These are phyloP conservation scores for Zoanthus sansibaricus DNA, from an alignment of 92 coral and sea anemone species.

Conservation along the genomic window DNA sequence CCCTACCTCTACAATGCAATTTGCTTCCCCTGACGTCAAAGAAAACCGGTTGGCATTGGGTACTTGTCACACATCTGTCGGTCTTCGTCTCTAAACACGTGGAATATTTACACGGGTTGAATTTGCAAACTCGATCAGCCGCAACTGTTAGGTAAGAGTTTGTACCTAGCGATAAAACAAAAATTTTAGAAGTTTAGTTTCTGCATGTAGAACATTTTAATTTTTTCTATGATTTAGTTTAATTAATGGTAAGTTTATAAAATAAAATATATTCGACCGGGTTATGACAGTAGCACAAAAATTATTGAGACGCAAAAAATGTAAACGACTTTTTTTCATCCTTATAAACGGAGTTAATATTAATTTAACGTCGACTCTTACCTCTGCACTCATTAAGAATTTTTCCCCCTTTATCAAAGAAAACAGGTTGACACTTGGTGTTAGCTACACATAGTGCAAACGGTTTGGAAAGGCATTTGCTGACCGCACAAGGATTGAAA, in stretches of 20 bases:
- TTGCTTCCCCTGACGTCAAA: conserved; percentile 73
- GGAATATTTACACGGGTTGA: conserved; percentile 78
- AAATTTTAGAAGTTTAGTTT: no score
- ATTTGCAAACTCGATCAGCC: conserved; percentile 70
- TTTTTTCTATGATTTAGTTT: no score
- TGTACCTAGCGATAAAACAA: conserved; percentile 51
- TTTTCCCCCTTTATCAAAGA: conserved; percentile 73
- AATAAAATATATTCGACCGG: no score
- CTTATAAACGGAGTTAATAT: no score
- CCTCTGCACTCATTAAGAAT: conserved; percentile 77
- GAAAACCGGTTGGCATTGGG: conserved; percentile 82
- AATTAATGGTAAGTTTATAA: no score
- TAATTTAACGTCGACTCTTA: conserved; percentile 3
- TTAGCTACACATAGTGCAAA: conserved; percentile 81
- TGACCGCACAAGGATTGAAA: conserved; percentile 80
- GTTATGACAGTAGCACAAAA: no score
- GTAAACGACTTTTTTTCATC: no score
- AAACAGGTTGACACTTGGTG: conserved; percentile 81
- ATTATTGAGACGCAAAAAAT: no score
- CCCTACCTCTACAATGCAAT: conserved; percentile 84
- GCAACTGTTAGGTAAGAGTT: conserved; percentile 69
- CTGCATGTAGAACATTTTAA: no score
- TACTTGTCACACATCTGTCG: conserved; percentile 77
- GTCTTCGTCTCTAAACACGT: conserved; percentile 70
- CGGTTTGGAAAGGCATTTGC: conserved; percentile 82